Evolutionary conservation across 2,113 vertebrate species (phyloP).

Genomic region (Bufo bufo): DNA sequence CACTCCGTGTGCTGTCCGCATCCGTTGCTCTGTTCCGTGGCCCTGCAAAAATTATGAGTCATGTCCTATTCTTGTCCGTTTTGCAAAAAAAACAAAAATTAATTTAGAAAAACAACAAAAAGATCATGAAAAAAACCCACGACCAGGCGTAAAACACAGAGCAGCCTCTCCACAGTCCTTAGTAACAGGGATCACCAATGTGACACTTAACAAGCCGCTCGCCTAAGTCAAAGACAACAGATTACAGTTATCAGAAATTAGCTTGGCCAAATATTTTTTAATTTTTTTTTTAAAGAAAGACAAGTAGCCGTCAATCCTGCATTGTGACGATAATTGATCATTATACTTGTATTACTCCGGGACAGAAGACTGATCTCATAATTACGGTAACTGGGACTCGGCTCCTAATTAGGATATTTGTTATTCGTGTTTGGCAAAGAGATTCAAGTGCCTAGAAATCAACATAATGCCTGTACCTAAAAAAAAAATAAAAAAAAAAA

Average conservation of each 20-base stretch:
- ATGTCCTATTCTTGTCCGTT: no score
- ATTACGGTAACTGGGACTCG: conserved; percentile 54
- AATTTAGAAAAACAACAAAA: no score
- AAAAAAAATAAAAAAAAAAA: conserved; percentile 29
- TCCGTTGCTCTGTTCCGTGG: no score
- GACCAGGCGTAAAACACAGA: no score
- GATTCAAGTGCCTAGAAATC: conserved; percentile 38
- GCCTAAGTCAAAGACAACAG: neutral
- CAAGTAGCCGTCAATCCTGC: conserved; percentile 16
- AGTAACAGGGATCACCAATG: neutral
- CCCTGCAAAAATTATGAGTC: no score
- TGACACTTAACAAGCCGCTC: neutral
- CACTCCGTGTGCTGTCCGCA: no score
- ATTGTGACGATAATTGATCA: conserved; percentile 41
- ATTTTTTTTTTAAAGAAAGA: conserved; percentile 20
- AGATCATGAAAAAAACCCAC: no score
- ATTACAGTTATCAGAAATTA: conserved; percentile 36
- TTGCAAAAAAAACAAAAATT: no score
- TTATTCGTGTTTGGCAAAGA: conserved; percentile 51
- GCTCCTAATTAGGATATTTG: conserved; percentile 49
- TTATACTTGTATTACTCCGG: conserved; percentile 32
- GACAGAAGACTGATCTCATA: conserved; percentile 55
- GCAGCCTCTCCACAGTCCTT: neutral
- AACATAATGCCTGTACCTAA: conserved; percentile 17
- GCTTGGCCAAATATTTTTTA: conserved; percentile 35